Base-by-base conservation (phyloP, 2,888 invertebrate species). In the Temnothorax ravouxi region DNA sequence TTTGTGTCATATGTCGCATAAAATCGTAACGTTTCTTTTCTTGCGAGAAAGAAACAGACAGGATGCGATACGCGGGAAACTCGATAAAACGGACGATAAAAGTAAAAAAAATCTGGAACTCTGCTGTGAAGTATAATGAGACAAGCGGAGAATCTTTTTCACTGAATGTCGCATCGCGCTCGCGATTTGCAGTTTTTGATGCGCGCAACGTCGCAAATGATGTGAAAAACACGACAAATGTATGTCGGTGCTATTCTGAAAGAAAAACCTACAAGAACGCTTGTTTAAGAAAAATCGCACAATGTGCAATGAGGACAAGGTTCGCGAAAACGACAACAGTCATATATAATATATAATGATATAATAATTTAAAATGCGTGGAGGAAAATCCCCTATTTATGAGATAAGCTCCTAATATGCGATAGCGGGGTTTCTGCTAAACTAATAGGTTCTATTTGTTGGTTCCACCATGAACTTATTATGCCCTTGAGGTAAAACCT, bases 121-220 rank as follows among this genome's bases (percentile, higher is more conserved):
- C 15, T 41, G 41, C 13, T 66, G 52, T 25, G n/a, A 25, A 25
- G 5, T 76, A n/a, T 76, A 76, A 76, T 54, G 66, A 66, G 66
- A 76, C 76, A 66, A 50, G 18, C 52, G 13, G 25, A 21, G 15
- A 66, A 66, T 44, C 25, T n/a, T 41, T 41, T 66, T 76, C 66
- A 50, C 13, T 8, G 56, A 25, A 66, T 34, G 11, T 41, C 62
- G 11, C 50, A 21, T 64, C 25, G 21, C 62, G 2, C 9, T 21
- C 38, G 66, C 52, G 8, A 76, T 76, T 76, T 66, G 66, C 52
- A 76, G 52, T 76, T 66, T 76, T 76, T 66, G 52, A 66, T 25
- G 25, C 52, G 25, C 52, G 15, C 11, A 29, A 59, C 41, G n/a
- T n/a, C 21, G 56, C 29, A 41, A 75, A 47, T 47, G 38, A 52